These are phyloP conservation scores for Germaria angustata DNA, from an alignment of 2,888 invertebrate genomes.

Conservation along the genomic window DNA sequence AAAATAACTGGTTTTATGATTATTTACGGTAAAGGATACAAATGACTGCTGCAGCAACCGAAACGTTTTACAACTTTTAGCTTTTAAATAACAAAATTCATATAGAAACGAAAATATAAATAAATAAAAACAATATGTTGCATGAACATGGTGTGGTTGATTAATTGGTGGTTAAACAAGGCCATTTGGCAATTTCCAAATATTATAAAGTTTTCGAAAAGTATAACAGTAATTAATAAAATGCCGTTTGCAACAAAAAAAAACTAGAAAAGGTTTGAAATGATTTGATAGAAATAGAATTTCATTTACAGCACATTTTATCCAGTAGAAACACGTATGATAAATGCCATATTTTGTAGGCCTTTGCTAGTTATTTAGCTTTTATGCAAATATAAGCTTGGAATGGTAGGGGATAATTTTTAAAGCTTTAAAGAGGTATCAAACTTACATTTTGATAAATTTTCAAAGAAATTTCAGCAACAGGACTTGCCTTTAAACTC, in stretches of 20 bases:
- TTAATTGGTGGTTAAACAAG: constrained; percentile 65
- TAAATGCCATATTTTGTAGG: too few species aligned
- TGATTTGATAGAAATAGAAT: too few species aligned
- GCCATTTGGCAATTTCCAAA: constrained; percentile 36
- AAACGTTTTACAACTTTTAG: background rate
- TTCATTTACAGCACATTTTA: too few species aligned
- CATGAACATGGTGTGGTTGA: constrained; percentile 57
- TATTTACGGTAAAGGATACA: constrained; percentile 59
- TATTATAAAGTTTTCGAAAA: constrained; percentile 49
- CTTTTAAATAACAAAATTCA: constrained; percentile 21
- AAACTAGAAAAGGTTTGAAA: background rate
- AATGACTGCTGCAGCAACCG: constrained; percentile 5
- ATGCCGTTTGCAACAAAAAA: background rate
- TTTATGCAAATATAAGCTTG: too few species aligned
- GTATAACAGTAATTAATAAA: constrained; percentile 4
- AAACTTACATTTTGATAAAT: too few species aligned
- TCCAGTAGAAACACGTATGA: too few species aligned
- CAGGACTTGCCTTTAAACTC: background rate
- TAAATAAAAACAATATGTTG: constrained; percentile 64
- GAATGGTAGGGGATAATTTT: too few species aligned
- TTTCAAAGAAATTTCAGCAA: too few species aligned
- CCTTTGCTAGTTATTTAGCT: too few species aligned
- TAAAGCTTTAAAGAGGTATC: too few species aligned
- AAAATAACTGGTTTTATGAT: constrained; percentile 63
- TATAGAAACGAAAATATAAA: constrained; percentile 22